These are phyloP conservation scores for Riptortus pedestris DNA, from an alignment of 1,140 invertebrate species.

Conservation along the genomic window DNA sequence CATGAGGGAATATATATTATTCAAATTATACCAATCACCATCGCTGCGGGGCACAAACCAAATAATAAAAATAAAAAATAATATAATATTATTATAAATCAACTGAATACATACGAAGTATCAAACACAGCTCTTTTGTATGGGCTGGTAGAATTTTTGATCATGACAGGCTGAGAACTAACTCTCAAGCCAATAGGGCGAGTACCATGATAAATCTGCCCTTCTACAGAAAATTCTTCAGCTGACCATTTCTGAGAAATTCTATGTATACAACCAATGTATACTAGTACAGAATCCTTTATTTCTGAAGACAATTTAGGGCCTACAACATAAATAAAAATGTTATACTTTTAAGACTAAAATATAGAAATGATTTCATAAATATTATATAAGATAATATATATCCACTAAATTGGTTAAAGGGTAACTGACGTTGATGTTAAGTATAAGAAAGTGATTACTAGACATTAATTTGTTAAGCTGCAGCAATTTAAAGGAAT, in stretches of 20 bases:
- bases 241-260: constrained; percentile 66
- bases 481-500: too few relatives aligned
- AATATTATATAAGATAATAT: too few relatives aligned
- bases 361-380: too few relatives aligned
- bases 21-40: too few relatives aligned
- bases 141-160: constrained; percentile 52
- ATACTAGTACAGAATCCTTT: constrained; percentile 66
- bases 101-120: constrained; percentile 55
- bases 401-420: too few relatives aligned
- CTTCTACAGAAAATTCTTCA: constrained; percentile 71
- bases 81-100: constrained; percentile 24
- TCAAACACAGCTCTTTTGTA: constrained; percentile 74
- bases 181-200: constrained; percentile 58
- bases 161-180: constrained; percentile 47
- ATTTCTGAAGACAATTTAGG: constrained; percentile 55
- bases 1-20: too few relatives aligned
- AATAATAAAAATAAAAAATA: constrained; percentile 23
- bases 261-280: constrained; percentile 73
- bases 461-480: too few relatives aligned
- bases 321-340: constrained; percentile 40
- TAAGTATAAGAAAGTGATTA: too few relatives aligned
- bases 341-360: too few relatives aligned
- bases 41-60: too few relatives aligned
- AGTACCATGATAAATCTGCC: constrained; percentile 79
- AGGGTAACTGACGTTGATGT: too few relatives aligned